Evolutionary conservation across 2,797 vertebrate species (phyloP).

Genomic region (Philypnodon macrostomus): DNA sequence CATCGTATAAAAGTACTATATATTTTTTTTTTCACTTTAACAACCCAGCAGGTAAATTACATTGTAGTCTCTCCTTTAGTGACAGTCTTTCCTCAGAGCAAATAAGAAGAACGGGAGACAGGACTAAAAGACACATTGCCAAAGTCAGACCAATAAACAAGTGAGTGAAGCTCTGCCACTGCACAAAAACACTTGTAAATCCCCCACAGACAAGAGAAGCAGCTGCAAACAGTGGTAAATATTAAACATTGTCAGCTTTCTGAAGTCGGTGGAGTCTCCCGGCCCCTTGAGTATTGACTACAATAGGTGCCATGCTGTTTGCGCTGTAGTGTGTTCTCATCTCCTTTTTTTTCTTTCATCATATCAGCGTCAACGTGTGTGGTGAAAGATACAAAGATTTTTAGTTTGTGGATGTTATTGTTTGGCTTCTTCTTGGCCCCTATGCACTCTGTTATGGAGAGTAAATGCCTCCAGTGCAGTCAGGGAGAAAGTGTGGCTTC

Average conservation of each 20-base stretch:
- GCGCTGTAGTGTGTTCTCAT: conserved; percentile 19
- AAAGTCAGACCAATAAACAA: conserved; percentile 32
- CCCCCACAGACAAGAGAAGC: conserved; percentile 43
- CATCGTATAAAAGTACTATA: no score
- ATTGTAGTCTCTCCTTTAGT: background rate
- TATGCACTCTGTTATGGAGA: conserved; percentile 10
- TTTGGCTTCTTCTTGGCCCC: conserved; percentile 14
- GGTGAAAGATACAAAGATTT: conserved; percentile 15
- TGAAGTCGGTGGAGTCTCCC: conserved; percentile 41
- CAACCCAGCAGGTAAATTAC: background rate
- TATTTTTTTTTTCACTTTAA: no score
- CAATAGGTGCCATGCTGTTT: conserved; percentile 40
- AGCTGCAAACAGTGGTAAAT: conserved; percentile 59
- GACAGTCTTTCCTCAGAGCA: conserved; percentile 17
- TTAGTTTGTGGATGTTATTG: conserved; percentile 20
- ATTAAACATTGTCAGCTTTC: conserved; percentile 56
- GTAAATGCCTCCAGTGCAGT: conserved; percentile 16
- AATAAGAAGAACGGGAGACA: conserved; percentile 21
- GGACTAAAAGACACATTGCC: conserved; percentile 33
- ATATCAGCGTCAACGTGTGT: conserved; percentile 12
- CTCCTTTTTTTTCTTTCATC: conserved; percentile 34
- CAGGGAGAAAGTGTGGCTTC: conserved; percentile 26
- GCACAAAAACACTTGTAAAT: no score
- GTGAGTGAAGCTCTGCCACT: conserved; percentile 41
- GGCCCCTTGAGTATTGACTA: conserved; percentile 39